Evolutionary conservation across 2,888 invertebrate genomes (phyloP).

Genomic region (Esperia sulphurella): DNA sequence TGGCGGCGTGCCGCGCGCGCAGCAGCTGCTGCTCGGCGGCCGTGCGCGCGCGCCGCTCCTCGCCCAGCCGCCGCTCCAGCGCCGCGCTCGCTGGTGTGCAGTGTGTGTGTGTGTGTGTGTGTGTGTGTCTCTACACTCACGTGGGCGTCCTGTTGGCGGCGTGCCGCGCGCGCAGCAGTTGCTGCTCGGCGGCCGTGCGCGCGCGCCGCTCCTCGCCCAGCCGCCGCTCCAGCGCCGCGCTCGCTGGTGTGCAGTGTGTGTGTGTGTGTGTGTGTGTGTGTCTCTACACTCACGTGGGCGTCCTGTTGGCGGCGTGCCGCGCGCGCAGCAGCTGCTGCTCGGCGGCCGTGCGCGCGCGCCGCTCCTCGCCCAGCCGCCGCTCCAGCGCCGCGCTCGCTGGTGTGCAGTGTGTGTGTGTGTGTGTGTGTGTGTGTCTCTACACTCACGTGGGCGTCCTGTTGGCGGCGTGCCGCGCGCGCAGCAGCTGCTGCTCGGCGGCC

Average conservation of each 20-base stretch:
- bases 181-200: conserved; percentile 85
- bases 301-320: conserved; percentile 18
- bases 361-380: conserved; percentile 88
- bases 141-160: conserved; percentile 13
- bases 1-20: conserved; percentile 39
- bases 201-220: conserved; percentile 82
- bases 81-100: conserved; percentile 72
- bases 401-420: too few species aligned
- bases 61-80: conserved; percentile 90
- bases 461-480: conserved; percentile 38
- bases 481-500: conserved; percentile 86
- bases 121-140: neutral
- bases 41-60: conserved; percentile 78
- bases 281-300: neutral
- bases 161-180: conserved; percentile 75
- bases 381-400: conserved; percentile 84
- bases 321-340: conserved; percentile 86
- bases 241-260: conserved; percentile 58
- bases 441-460: conserved; percentile 10
- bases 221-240: conserved; percentile 87
- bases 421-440: neutral
- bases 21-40: conserved; percentile 86
- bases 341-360: conserved; percentile 73
- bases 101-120: too few species aligned
- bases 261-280: too few species aligned